Conservation (phyloP, 2,888 invertebrate genomes). For the Lamellibrachia columna region DNA sequence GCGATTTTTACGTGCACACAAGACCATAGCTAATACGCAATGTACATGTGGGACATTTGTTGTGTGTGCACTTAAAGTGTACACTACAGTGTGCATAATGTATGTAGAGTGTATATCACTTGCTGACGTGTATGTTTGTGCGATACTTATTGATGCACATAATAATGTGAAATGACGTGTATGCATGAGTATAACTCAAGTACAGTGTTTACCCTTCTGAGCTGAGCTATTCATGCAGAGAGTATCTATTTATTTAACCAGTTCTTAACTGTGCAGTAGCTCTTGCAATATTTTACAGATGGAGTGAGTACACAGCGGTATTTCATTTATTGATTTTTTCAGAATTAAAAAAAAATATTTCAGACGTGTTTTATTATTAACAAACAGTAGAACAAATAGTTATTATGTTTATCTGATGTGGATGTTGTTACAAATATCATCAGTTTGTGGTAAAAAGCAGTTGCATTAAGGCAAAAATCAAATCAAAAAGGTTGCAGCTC, state of each 20-base stretch:
- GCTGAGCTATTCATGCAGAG: background rate
- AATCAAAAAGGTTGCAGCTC: background rate
- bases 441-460: background rate
- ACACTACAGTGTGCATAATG: background rate
- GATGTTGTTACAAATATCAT: background rate
- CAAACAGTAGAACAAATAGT: background rate
- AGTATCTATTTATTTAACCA: constrained; percentile 1
- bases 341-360: background rate
- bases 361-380: background rate
- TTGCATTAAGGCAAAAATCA: background rate
- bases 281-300: background rate
- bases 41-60: background rate
- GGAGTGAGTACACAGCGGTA: background rate
- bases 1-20: background rate
- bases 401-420: background rate
- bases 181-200: background rate
- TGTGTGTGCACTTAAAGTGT: background rate
- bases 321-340: background rate
- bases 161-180: background rate
- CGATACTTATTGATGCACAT: background rate
- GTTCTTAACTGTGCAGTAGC: background rate
- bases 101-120: background rate
- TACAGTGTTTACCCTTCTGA: background rate
- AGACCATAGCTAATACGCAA: background rate
- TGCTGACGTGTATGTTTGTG: background rate